Base-by-base conservation (phyloP, 2,888 invertebrate genomes). In the Mystacides longicornis region DNA sequence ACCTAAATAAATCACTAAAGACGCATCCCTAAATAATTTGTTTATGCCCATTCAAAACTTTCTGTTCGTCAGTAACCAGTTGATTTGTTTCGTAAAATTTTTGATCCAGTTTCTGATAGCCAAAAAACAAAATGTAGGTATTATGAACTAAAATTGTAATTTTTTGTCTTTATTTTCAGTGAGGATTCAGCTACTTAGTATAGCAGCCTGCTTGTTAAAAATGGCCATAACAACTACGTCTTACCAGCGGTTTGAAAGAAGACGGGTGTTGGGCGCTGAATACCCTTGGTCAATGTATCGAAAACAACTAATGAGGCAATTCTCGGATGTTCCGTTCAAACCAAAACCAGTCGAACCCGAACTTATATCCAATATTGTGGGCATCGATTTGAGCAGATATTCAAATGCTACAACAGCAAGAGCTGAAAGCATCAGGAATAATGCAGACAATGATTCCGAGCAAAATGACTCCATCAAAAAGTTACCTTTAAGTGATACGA, bases 181-280 rank as follows among this genome's bases (percentile, higher is more conserved):
- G 62, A 75, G 79, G 55, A 74, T 85, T 54, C 87, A 87, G 69
- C 74, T 82, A 9, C 70, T 86, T 2, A 83, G 85, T 64, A 77
- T 89, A 56, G 65, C 84, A 1, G 79, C 84, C 61, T 85, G 87
- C 2, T 73, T 86, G 31, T 73, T 85, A 22, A 79, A 86, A 65
- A 75, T 89, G 73, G 82, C 89, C 1, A 79, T 82, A 54, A 83
- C 85, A 37, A 86, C 87, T 16, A 81, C 85, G 22, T 73, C 81
- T 21, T 89, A 85, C 65, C 85, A 89, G 69, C 79, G 88, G 65
- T 89, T 89, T 66, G 88, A 88, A 70, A 82, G 87, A 62, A 88
- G 89, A 70, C 85, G 86, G 64, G 66, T 85, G 27, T 81, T 81
- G 51, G 89, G 89, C 0, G 79, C 82, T 48, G 79, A 78, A 65